Evolutionary conservation across 2,113 vertebrate species (phyloP).

Genomic region (Microtus montanus): DNA sequence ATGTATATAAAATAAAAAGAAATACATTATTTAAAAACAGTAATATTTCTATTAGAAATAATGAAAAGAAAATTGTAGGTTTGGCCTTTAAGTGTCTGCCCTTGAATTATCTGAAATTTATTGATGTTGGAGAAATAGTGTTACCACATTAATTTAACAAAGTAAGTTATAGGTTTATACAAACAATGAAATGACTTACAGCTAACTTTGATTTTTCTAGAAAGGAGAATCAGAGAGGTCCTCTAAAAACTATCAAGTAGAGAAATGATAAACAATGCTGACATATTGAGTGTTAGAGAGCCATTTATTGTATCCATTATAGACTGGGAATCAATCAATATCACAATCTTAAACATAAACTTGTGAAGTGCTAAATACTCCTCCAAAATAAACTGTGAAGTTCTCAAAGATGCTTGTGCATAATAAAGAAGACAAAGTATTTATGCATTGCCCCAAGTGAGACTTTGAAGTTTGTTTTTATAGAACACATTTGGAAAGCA

Average conservation of each 20-base stretch:
- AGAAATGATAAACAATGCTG: slow-evolving; percentile 6
- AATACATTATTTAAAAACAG: background rate
- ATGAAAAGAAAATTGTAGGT: background rate
- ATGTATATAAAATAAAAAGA: background rate
- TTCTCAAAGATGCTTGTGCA: background rate
- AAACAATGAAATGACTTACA: background rate
- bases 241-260: slow-evolving; percentile 4
- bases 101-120: background rate
- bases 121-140: background rate
- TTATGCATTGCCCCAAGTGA: background rate
- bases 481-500: slow-evolving; percentile 49
- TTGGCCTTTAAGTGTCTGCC: background rate
- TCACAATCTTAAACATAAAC: background rate
- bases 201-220: slow-evolving; percentile 31
- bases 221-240: background rate
- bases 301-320: background rate
- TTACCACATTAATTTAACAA: background rate
- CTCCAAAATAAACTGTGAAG: slow-evolving; percentile 53
- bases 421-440: slow-evolving; percentile 42
- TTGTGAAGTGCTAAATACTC: slow-evolving; percentile 56
- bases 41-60: slow-evolving; percentile 14
- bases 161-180: background rate
- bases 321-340: background rate
- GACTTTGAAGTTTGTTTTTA: slow-evolving; percentile 57
- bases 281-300: background rate